These are phyloP conservation scores for Pandemis cinnamomeana DNA, from an alignment of 2,888 invertebrate species.

Conservation along the genomic window DNA sequence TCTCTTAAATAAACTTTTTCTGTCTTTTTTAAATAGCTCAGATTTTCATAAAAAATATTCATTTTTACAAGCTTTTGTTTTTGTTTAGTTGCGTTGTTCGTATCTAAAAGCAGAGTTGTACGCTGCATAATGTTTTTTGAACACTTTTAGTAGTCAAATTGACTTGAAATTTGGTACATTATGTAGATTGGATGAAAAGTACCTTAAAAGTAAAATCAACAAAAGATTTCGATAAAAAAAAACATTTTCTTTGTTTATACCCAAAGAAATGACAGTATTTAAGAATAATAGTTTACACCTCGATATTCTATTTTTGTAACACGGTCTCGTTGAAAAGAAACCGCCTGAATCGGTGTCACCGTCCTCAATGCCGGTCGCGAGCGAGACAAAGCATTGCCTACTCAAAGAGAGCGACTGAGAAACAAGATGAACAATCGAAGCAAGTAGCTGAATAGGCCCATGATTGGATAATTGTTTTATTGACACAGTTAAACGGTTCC, in stretches of 20 bases:
- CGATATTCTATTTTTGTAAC: neutral
- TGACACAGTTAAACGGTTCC: slow-evolving; percentile 78
- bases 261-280: neutral
- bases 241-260: neutral
- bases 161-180: too few relatives aligned
- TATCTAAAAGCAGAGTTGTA: too few relatives aligned
- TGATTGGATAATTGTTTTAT: slow-evolving; percentile 84
- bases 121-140: too few relatives aligned
- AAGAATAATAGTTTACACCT: neutral
- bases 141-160: too few relatives aligned
- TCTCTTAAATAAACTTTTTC: too few relatives aligned
- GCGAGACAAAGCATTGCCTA: slow-evolving; percentile 51
- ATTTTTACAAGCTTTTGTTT: too few relatives aligned
- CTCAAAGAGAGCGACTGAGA: slow-evolving; percentile 52
- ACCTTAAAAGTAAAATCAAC: too few relatives aligned
- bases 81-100: too few relatives aligned
- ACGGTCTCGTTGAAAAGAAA: neutral
- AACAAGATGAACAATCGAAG: slow-evolving; percentile 64
- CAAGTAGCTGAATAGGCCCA: slow-evolving; percentile 81
- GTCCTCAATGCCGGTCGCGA: slow-evolving; percentile 52
- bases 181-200: too few relatives aligned
- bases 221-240: too few relatives aligned
- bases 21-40: too few relatives aligned
- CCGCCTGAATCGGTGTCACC: slow-evolving; percentile 28
- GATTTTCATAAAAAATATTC: too few relatives aligned